phyloP scores from a whole-genome alignment of 2,113 vertebrate genomes.

The Hippocampus barbouri region DNA sequence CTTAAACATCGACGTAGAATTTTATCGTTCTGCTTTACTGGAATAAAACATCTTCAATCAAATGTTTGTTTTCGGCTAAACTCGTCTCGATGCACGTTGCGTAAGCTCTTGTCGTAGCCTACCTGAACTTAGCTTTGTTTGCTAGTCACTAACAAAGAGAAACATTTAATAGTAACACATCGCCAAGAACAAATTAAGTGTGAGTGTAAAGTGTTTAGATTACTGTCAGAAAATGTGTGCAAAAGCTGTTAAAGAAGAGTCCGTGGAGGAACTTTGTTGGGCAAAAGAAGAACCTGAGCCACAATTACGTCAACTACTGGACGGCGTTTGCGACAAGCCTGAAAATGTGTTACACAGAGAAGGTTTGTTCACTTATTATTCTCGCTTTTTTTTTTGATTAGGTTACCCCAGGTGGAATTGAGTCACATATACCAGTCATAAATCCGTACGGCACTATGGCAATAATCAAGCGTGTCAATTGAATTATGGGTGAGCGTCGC shows the following conservation, averaged over 20 bases:
- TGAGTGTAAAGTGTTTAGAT: not conserved
- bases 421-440: too few species aligned
- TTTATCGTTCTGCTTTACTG: not conserved
- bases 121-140: not conserved
- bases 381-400: too few species aligned
- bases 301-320: not conserved
- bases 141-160: conserved; percentile 1
- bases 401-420: too few species aligned
- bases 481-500: too few species aligned
- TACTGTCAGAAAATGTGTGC: not conserved
- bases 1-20: not conserved
- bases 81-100: not conserved
- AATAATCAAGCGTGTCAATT: too few species aligned
- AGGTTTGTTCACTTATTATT: not conserved
- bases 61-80: not conserved
- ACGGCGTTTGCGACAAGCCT: not conserved
- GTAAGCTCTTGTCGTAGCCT: not conserved
- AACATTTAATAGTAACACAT: not conserved
- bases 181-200: not conserved
- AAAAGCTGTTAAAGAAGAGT: not conserved
- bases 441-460: too few species aligned
- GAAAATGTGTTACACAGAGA: not conserved
- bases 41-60: not conserved
- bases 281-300: not conserved
- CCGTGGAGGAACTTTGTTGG: not conserved